A percentile compares a stretch with the other conserved stretches of the same genome.
Evolutionary conservation across 1,140 invertebrate genomes (phyloP).

Genomic region (Drosophila kanapiae): DNA sequence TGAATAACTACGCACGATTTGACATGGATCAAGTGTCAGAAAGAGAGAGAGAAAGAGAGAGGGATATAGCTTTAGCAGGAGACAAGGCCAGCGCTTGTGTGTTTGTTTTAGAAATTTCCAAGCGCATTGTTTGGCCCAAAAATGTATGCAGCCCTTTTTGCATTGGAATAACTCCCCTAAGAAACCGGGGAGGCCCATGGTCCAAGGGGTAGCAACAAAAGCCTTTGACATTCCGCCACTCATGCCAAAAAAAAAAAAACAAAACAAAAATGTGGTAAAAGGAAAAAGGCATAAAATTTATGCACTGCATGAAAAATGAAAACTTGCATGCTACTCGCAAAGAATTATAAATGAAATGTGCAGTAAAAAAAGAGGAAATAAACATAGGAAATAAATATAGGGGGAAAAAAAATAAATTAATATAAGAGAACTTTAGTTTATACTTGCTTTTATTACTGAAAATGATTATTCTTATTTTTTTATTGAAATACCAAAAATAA

Average conservation of each 20-base stretch:
- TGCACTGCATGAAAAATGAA: slow-evolving; percentile 65
- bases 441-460: background rate
- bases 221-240: slow-evolving; percentile 62
- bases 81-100: slow-evolving; percentile 22
- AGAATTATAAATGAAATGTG: no score
- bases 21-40: slow-evolving; percentile 15
- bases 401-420: background rate
- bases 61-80: background rate
- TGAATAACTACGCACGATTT: slow-evolving; percentile 60
- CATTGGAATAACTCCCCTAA: slow-evolving; percentile 20
- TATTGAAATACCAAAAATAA: background rate
- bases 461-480: background rate
- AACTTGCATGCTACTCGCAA: slow-evolving; percentile 45
- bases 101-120: slow-evolving; percentile 74
- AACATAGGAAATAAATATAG: background rate
- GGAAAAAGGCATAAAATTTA: slow-evolving; percentile 60
- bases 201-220: background rate
- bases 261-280: slow-evolving; percentile 42
- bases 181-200: background rate
- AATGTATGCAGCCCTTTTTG: slow-evolving; percentile 51
- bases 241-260: slow-evolving; percentile 10
- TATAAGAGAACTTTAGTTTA: background rate
- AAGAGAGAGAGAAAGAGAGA: slow-evolving; percentile 4
- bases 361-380: background rate
- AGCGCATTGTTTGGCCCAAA: slow-evolving; percentile 66